These are phyloP conservation scores for Perca fluviatilis DNA, from an alignment of 2,113 vertebrate species.

Conservation along the genomic window DNA sequence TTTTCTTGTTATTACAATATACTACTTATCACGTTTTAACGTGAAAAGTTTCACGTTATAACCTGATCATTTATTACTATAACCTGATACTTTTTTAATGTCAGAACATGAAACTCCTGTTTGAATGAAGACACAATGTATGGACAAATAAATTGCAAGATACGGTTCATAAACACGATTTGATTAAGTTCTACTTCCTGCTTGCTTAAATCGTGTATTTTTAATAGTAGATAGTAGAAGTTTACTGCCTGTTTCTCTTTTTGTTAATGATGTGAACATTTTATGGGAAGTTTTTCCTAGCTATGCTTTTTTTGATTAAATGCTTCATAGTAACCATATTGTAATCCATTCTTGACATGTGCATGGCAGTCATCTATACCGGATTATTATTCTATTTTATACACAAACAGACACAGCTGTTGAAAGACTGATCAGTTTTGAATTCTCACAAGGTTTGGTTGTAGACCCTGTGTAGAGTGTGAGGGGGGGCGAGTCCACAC, in stretches of 20 bases:
- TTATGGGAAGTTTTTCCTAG: slow-evolving; percentile 41
- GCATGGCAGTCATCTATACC: background rate
- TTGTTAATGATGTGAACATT: slow-evolving; percentile 42
- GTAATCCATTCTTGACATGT: background rate
- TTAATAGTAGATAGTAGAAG: background rate
- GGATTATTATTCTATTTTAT: slow-evolving; percentile 1
- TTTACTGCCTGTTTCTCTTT: slow-evolving; percentile 9
- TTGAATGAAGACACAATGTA: too few species aligned
- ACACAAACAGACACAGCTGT: background rate
- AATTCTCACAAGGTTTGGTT: slow-evolving; percentile 15
- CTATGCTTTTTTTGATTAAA: slow-evolving; percentile 3
- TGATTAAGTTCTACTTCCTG: too few species aligned
- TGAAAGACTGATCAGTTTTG: slow-evolving; percentile 40
- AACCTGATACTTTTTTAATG: too few species aligned
- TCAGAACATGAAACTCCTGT: too few species aligned
- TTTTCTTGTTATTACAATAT: too few species aligned
- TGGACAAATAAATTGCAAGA: too few species aligned
- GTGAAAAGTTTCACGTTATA: too few species aligned
- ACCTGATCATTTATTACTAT: too few species aligned
- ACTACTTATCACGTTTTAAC: too few species aligned
- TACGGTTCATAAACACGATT: too few species aligned
- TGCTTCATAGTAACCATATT: background rate
- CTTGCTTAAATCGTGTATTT: too few species aligned
- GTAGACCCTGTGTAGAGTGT: background rate
- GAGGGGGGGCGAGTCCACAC: slow-evolving; percentile 47